A percentile compares a stretch with the other conserved stretches of the same genome.
These are phyloP conservation scores for Coelopa frigida DNA, from an alignment of 1,140 invertebrate genomes.

Conservation along the genomic window DNA sequence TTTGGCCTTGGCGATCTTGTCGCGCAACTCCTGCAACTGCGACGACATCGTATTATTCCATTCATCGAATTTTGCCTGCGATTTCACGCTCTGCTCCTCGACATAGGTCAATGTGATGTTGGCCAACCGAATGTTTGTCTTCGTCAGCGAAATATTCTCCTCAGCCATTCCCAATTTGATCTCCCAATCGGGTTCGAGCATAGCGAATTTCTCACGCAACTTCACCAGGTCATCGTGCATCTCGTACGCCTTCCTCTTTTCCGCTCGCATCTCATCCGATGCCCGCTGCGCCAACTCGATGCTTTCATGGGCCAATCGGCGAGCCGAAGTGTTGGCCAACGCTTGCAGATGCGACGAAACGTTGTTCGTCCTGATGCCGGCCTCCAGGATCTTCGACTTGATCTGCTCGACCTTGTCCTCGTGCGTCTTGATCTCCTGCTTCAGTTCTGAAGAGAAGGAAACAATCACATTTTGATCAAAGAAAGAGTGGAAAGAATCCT, in stretches of 20 bases:
- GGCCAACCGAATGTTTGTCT: conserved; percentile 36
- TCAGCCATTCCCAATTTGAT: conserved; percentile 46
- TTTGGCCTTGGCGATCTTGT: conserved; percentile 67
- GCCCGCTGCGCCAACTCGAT: conserved; percentile 45
- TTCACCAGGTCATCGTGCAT: conserved; percentile 47
- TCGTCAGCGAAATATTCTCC: conserved; percentile 37
- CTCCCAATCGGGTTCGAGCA: conserved; percentile 52
- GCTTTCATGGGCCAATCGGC: conserved; percentile 39
- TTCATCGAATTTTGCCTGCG: conserved; percentile 52
- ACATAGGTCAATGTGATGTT: conserved; percentile 50
- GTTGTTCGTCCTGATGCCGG: conserved; percentile 50
- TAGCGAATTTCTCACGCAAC: conserved; percentile 48
- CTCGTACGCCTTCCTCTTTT: conserved; percentile 49
- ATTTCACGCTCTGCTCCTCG: conserved; percentile 46
- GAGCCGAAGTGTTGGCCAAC: conserved; percentile 21
- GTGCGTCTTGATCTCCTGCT: conserved; percentile 43
- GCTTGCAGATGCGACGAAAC: conserved; percentile 38
- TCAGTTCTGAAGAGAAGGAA: conserved; percentile 18
- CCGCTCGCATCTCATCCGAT: conserved; percentile 47
- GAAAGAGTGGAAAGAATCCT: conserved; percentile 1
- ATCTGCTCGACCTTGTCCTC: conserved; percentile 47
- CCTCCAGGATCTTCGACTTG: conserved; percentile 48
- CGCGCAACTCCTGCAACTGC: conserved; percentile 59
- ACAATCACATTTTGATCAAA: neutral
- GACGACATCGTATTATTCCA: conserved; percentile 55